phyloP scores from a whole-genome alignment of 2,113 vertebrate species.

The Hippocampus comes region DNA sequence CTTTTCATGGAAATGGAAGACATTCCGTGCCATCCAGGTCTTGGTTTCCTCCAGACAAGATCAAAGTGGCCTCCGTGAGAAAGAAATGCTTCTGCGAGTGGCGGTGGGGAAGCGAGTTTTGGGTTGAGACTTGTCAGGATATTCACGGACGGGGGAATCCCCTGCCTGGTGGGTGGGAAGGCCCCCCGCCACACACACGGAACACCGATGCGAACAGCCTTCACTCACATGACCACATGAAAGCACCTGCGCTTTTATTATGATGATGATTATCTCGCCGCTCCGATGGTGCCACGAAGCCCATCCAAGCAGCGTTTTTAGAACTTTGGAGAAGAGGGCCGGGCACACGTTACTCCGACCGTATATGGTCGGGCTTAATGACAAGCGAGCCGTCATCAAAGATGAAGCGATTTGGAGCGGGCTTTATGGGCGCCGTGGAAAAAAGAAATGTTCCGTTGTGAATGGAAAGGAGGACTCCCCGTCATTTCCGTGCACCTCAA shows the following conservation, averaged over 20 bases:
- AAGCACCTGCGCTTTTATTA: conserved; percentile 2
- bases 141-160: conserved; percentile 64
- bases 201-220: background rate
- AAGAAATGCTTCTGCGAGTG: conserved; percentile 19
- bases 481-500: background rate
- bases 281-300: background rate
- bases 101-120: conserved; percentile 32
- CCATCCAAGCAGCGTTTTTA: background rate
- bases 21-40: too few relatives aligned
- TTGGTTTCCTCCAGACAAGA: too few relatives aligned
- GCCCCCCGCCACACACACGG: conserved; percentile 49
- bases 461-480: background rate
- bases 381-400: background rate
- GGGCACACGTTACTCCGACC: background rate
- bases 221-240: conserved; percentile 33
- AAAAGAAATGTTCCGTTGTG: background rate
- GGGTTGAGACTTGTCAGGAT: conserved; percentile 68
- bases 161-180: conserved; percentile 61
- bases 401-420: background rate
- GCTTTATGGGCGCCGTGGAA: background rate
- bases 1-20: too few relatives aligned
- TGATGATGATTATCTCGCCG: background rate
- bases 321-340: background rate
- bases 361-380: conserved; percentile 2
- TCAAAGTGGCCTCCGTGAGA: too few relatives aligned